Evolutionary conservation across 1,140 invertebrate genomes (phyloP).

Genomic region (Anastatus disparis): DNA sequence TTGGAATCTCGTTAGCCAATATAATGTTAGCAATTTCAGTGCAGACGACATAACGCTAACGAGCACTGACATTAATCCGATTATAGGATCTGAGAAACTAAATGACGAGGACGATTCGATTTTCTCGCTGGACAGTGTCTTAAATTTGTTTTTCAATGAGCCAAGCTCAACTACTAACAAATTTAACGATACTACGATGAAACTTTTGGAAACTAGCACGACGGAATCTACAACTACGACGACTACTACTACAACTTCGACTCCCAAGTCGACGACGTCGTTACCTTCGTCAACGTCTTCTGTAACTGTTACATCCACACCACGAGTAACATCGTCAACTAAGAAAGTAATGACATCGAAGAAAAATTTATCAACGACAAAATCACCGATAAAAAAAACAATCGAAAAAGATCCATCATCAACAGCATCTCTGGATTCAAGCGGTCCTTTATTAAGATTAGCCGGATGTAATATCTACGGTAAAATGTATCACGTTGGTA

Average conservation of each 20-base stretch:
- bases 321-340: conserved; percentile 39
- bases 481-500: conserved; percentile 85
- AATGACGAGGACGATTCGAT: conserved; percentile 65
- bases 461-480: conserved; percentile 93
- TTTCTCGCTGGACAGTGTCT: conserved; percentile 70
- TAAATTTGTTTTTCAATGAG: conserved; percentile 65
- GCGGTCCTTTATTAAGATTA: conserved; percentile 74
- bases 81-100: conserved; percentile 26
- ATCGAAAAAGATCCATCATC: conserved; percentile 39
- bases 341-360: conserved; percentile 25
- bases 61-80: neutral
- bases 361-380: too few species aligned
- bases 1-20: neutral
- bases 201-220: neutral
- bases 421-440: conserved; percentile 5
- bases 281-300: conserved; percentile 37
- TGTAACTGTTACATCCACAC: conserved; percentile 43
- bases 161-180: neutral
- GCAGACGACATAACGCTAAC: conserved; percentile 22
- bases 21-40: conserved; percentile 32
- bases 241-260: neutral
- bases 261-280: neutral
- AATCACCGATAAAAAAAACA: conserved; percentile 45
- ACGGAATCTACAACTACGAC: neutral
- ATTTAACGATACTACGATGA: neutral